phyloP scores from a whole-genome alignment of 2,888 invertebrate genomes.

The Carterocephalus palaemon region DNA sequence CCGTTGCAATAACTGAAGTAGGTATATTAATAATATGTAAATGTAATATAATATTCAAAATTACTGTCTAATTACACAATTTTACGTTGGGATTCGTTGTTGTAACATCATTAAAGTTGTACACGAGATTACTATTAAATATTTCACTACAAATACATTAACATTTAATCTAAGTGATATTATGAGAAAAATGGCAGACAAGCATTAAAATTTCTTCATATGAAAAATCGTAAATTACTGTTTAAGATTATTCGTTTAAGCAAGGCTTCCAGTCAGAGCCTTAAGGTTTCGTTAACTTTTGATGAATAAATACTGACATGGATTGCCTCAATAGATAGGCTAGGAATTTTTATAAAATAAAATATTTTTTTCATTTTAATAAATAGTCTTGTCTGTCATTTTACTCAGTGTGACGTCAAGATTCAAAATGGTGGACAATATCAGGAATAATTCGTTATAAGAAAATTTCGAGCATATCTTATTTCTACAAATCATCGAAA shows the following conservation, averaged over 20 bases:
- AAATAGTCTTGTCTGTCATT: conserved; percentile 16
- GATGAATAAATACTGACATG: too few relatives aligned
- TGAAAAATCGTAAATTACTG: too few relatives aligned
- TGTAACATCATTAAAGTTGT: conserved; percentile 30
- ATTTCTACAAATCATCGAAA: conserved; percentile 20
- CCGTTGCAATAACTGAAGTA: too few relatives aligned
- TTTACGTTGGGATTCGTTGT: conserved; percentile 41
- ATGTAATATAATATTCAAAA: conserved; percentile 5
- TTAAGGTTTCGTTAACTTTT: too few relatives aligned
- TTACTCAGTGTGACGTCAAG: conserved; percentile 24
- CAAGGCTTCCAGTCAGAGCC: too few relatives aligned
- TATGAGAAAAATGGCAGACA: conserved; percentile 25
- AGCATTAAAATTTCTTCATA: too few relatives aligned
- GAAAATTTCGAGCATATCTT: conserved; percentile 26
- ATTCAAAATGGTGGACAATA: conserved; percentile 35
- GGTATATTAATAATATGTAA: conserved; percentile 1
- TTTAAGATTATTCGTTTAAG: too few relatives aligned
- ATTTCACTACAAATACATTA: conserved; percentile 30
- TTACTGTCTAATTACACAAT: conserved; percentile 23
- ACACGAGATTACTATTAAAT: conserved; percentile 31
- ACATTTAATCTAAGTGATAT: conserved; percentile 28
- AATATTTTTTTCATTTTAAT: too few relatives aligned
- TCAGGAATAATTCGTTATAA: conserved; percentile 18
- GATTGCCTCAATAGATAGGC: too few relatives aligned
- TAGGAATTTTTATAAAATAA: too few relatives aligned